Base-by-base conservation (phyloP, 2,888 invertebrate genomes). In the Synergus gifuensis region DNA sequence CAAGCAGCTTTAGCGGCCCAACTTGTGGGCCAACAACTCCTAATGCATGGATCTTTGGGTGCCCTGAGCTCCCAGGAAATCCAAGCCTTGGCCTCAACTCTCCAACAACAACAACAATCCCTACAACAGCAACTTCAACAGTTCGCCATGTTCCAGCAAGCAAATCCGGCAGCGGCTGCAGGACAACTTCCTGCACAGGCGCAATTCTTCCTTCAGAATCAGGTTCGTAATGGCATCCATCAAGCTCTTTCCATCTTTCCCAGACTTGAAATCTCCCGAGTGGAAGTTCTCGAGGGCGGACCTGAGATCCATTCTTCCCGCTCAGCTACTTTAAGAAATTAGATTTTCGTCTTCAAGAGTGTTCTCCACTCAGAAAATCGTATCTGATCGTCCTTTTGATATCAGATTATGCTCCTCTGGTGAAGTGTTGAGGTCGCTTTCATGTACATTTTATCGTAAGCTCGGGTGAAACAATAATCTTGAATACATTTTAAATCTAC, bases 201-300 rank as follows among this genome's bases (percentile, higher is more conserved):
- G 36, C 96, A 96, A 90, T 96, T 96, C 90, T 95, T 96, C 91
- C 92, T 96, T 78, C 96, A 96, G 91, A 96, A 96, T 92, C 96
- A 95, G 94, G 95, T 95, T 89, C 69, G 81, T 83, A 73, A 73
- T 73, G 28, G 28, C 28, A 54, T 54, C 54, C 73, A 12, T 54
- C 36, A 28, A 28, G 7, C 22, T 62, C 28, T 54, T 42, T 54
- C 40, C 60, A 46, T 76, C 40, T 62, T 76, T 76, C 76, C 40
- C 8, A 76, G 18, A 36, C 18, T 60, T 18, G 36, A 42, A 60
- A 58, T 76, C 76, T 18, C 60, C 60, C 60, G 11, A 58, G 60
- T 60, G 62, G 76, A 76, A 76, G 76, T 42, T 40, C 76, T 60
- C 22, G 60, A 76, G 18, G n/a, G 36, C 58, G 76, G n/a, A 76